These are phyloP conservation scores for Lasioglossum leucozonium DNA, from an alignment of 2,888 invertebrate genomes.

Conservation along the genomic window DNA sequence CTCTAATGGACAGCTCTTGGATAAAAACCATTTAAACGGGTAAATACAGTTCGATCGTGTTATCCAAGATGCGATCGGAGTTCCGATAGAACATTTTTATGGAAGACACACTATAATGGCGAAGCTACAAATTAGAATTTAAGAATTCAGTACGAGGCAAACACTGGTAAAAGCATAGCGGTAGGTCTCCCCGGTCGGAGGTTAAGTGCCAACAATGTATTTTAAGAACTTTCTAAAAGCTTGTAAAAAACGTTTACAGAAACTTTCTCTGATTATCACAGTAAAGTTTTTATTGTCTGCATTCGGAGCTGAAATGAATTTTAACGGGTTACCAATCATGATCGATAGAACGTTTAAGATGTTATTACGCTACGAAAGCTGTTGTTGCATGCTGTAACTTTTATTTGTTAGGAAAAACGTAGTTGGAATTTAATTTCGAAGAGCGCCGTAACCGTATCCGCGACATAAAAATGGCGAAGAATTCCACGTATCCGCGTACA, in stretches of 20 bases:
- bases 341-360: neutral
- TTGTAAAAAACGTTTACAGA: constrained; percentile 23
- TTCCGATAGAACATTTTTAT: neutral
- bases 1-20: neutral
- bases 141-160: neutral
- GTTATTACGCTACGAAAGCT: neutral
- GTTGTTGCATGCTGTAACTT: neutral
- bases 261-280: constrained; percentile 37
- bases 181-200: neutral
- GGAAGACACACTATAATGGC: neutral
- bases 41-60: neutral
- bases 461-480: neutral
- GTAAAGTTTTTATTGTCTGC: neutral
- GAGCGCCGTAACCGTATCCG: neutral
- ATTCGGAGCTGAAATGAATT: neutral
- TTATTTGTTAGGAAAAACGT: neutral
- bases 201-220: constrained; percentile 14
- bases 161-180: neutral
- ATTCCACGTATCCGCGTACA: neutral
- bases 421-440: neutral
- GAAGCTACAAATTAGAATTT: constrained; percentile 3
- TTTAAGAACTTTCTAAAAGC: constrained; percentile 36
- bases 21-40: neutral
- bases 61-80: neutral
- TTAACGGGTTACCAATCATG: neutral